Base-by-base conservation (phyloP, 2,888 invertebrate species). In the Rotaria sp. region DNA sequence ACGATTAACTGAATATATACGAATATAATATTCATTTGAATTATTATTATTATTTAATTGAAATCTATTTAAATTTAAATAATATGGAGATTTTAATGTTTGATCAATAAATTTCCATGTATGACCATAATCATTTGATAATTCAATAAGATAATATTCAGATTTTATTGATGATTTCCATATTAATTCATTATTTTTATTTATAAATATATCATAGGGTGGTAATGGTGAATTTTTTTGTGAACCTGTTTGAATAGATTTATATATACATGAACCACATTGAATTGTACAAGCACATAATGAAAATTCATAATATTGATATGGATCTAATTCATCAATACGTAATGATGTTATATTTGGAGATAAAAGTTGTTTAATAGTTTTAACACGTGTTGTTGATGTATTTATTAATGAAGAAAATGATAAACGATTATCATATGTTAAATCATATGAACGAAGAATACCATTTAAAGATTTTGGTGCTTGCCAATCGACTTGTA, bases 121-220 rank as follows among this genome's bases (percentile, higher is more conserved):
- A 26, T 45, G 18, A 15, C 45, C 80, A 45, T 41, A 10, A 35
- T 67, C 67, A 38, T 35, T 35, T 35, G 80, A 41, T 1, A 15
- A 80, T 80, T 80, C 80, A n/a, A 80, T 10, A 45, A 80, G 80
- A 80, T 45, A 41, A 45, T 80, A 80, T 26, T 80, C 80, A 8
- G 45, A 45, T 45, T 45, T 41, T 7, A 18, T 80, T 1, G 45
- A 41, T 45, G 80, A 45, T 80, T 41, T 80, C 80, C 80, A 80
- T 45, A 7, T 80, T 24, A 80, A 45, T 80, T 80, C 80, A 45
- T 45, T 45, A n/a, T 45, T 26, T 80, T 45, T 26, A 45, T 80
- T 80, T 13, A 45, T 45, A 26, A n/a, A 80, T n/a, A 80, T 11
- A 45, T 80, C 80, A 45, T 7, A 45, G 26, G 80, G 80, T 45